phyloP scores from a whole-genome alignment of 2,797 vertebrate species.

The Myotis vivesi region DNA sequence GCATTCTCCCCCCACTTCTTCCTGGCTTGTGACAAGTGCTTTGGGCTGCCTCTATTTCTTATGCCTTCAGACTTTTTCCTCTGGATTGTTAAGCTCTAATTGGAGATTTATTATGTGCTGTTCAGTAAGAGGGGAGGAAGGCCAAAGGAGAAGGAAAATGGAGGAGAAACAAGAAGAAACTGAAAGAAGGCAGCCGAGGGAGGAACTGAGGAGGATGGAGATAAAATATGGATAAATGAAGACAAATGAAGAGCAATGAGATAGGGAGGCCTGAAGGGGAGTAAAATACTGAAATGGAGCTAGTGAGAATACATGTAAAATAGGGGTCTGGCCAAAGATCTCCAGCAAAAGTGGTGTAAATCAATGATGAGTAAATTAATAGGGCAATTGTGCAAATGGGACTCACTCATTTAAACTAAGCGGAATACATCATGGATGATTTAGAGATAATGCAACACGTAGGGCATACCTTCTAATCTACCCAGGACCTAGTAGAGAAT shows the following conservation, averaged over 20 bases:
- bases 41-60: constrained; percentile 57
- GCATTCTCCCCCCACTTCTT: background rate
- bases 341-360: constrained; percentile 82
- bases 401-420: constrained; percentile 78
- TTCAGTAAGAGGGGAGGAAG: constrained; percentile 63
- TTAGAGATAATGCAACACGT: constrained; percentile 76
- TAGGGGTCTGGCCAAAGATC: constrained; percentile 72
- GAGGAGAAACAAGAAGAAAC: constrained; percentile 60
- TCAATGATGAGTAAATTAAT: constrained; percentile 86
- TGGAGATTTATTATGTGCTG: constrained; percentile 79
- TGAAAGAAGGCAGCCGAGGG: constrained; percentile 69
- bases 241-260: constrained; percentile 75
- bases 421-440: constrained; percentile 79
- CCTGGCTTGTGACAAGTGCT: background rate
- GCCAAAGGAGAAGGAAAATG: constrained; percentile 52
- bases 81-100: constrained; percentile 53
- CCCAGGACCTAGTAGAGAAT: constrained; percentile 62
- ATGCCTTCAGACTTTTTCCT: constrained; percentile 72
- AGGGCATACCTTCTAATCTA: constrained; percentile 81
- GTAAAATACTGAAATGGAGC: constrained; percentile 61
- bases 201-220: constrained; percentile 59
- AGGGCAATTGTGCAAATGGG: constrained; percentile 83
- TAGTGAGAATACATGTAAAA: constrained; percentile 58
- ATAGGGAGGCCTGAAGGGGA: constrained; percentile 60
- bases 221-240: constrained; percentile 74